These are phyloP conservation scores for Odobenus rosmarus DNA, from an alignment of 2,113 vertebrate genomes.

Conservation along the genomic window DNA sequence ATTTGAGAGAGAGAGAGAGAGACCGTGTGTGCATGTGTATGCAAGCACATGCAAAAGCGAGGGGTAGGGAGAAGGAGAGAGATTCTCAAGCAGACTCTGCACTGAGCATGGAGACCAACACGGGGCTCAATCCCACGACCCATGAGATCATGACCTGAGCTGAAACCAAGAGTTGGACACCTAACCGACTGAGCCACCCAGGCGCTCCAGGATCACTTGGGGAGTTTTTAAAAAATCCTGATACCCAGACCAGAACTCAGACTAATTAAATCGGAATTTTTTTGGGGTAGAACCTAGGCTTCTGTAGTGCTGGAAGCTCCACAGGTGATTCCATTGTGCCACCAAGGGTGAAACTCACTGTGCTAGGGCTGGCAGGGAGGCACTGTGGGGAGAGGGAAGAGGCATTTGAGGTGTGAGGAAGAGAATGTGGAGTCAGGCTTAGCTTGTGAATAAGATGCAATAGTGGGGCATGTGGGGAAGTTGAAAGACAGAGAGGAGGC, in stretches of 20 bases:
- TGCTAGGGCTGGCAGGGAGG: background rate
- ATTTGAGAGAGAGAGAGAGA: background rate
- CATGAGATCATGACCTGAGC: background rate
- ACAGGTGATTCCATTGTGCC: accelerated
- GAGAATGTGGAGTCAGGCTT: background rate
- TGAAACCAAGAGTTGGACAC: background rate
- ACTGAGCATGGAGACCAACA: background rate
- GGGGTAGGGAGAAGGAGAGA: background rate
- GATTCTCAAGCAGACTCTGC: background rate
- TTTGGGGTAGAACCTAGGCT: too few species aligned
- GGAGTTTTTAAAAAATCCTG: background rate
- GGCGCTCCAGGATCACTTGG: background rate
- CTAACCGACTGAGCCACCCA: background rate
- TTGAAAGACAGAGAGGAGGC: background rate
- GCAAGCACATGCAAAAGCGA: background rate
- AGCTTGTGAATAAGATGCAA: background rate
- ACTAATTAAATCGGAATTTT: background rate
- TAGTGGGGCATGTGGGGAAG: background rate
- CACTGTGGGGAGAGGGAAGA: background rate
- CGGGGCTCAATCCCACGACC: background rate
- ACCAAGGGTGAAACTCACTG: background rate
- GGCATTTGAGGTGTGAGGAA: background rate
- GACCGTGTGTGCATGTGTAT: background rate
- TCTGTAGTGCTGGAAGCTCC: background rate
- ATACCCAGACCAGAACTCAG: background rate